Evolutionary conservation across 1,140 invertebrate genomes (phyloP).

Genomic region (Eufriesea mexicana): DNA sequence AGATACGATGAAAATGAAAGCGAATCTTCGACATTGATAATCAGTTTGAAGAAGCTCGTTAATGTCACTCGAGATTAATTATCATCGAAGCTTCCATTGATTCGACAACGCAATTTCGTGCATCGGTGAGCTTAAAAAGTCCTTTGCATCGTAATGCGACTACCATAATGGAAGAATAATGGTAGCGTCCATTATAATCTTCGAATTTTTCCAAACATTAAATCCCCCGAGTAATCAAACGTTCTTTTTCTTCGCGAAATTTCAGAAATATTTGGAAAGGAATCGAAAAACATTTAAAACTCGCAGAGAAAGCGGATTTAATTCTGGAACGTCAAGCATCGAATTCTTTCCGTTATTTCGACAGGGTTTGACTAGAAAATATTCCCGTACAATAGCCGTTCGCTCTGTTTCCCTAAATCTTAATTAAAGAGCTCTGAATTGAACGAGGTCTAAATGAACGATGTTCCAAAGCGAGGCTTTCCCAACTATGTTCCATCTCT

Average conservation of each 20-base stretch:
- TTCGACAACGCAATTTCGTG: slow-evolving; percentile 60
- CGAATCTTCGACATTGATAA: not conserved
- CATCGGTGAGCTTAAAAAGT: slow-evolving; percentile 55
- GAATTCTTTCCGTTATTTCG: not conserved
- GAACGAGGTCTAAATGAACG: not conserved
- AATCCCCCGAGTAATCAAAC: too few relatives aligned
- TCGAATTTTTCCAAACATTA: slow-evolving; percentile 24
- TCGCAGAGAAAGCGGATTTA: not conserved
- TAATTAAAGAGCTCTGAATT: not conserved
- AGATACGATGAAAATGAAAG: too few relatives aligned
- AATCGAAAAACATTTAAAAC: not conserved
- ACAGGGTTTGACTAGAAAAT: slow-evolving; percentile 1
- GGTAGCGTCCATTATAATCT: slow-evolving; percentile 24
- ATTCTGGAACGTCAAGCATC: not conserved
- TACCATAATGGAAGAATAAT: slow-evolving; percentile 3
- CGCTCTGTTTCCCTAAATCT: not conserved
- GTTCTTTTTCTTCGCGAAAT: not conserved
- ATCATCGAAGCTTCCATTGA: slow-evolving; percentile 11
- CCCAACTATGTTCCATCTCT: too few relatives aligned
- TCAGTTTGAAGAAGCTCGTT: slow-evolving; percentile 18
- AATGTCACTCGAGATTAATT: slow-evolving; percentile 51
- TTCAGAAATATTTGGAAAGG: too few relatives aligned
- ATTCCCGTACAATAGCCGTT: not conserved
- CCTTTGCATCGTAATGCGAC: slow-evolving; percentile 6
- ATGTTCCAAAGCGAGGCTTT: not conserved